Evolutionary conservation across 2,797 vertebrate genomes (phyloP), one percentile per base, ranked within the genome.

Genomic region (Benthosema pterotum): DNA sequence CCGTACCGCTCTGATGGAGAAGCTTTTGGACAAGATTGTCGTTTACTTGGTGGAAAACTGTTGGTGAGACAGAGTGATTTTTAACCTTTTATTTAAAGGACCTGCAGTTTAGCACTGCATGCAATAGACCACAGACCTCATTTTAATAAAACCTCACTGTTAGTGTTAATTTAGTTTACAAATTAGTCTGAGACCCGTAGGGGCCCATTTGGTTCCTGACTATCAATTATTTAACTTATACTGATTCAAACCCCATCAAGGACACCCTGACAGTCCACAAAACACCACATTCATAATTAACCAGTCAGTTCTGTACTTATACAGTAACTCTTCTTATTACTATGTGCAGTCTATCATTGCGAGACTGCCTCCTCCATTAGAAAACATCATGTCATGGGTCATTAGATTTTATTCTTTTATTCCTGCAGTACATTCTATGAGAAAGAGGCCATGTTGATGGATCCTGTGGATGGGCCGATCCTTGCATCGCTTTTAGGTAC

Each of bases 11-110:
- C 92, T 99, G 70, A 97, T 98, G 3, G 96, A 99, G 67, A 98
- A 99, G 79, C 94, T 99, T 48, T 85, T 99, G 80, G 98, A 99
- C 87, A 99, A 98, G 85, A 98, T 99, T 1, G 93, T 98, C 42
- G 90, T 94, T 75, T 94, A 96, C 80, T 78, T 99, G 59, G 98
- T 99, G 60, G 97, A 99, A 83, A 98, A 99, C 88, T 94, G 96
- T 95, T 95, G 96, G 97, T 98, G 82, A 72, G 83, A 56, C 4
- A 6, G 3, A 32, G 25, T 6, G 7, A 38, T 38, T 38, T 9
- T 38, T 9, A 38, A 38, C 32, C 7, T 38, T 38, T 38, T 38
- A 38, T 38, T 8, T 6, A 25, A 11, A 42, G 13, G 52, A 16
- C n/a, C 28, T 4, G 9, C 52, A 14, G 22, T 25, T 28, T 14